Evolutionary conservation across 2,797 vertebrate species (phyloP), one percentile per base, ranked within the genome.

Genomic region (Molossus alvarezi): DNA sequence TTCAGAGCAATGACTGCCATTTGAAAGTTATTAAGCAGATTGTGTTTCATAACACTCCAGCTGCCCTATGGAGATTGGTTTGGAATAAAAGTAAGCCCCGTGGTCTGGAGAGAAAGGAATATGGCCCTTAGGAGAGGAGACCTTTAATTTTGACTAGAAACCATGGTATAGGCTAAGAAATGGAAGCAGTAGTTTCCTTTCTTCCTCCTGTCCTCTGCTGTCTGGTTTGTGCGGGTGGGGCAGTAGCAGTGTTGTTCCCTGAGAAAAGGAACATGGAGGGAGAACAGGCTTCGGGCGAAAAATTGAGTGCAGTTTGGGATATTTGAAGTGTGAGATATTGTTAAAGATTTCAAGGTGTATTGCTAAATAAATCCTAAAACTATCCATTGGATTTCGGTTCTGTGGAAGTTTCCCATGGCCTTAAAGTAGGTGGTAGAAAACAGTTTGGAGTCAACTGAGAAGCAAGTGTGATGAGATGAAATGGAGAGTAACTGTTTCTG

Each of bases 271-370:
- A 51, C 6, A n/a, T 9, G 33, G 23, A 11, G 9, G 18, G 18
- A 53, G 69, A 37, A 10, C 3, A 75, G 25, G 2, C 64, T 53
- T 23, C 65, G 58, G 62, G 27, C 23, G 29, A 80, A 83, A 20
- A 71, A 79, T 53, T 64, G 64, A 91, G 17, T 65, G 85, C n/a
- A 13, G 41, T 67, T 67, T 95, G n/a, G 23, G n/a, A 23, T 90
- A 60, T 64, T 72, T 64, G 14, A 64, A 57, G 29, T 67, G 9
- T 62, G 45, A 89, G 5, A 3, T 84, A 4, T 51, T 17, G 23
- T 58, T 45, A 45, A 75, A 55, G 2, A 33, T 95, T 96, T 72
- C 58, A 85, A 81, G 64, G 18, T 33, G 11, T n/a, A 5, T 69
- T 83, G 27, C 15, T 45, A 15, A 95, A 53, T 75, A 71, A 15